Conservation (phyloP, 2,888 invertebrate genomes). For the Gasteruption jaculator region DNA sequence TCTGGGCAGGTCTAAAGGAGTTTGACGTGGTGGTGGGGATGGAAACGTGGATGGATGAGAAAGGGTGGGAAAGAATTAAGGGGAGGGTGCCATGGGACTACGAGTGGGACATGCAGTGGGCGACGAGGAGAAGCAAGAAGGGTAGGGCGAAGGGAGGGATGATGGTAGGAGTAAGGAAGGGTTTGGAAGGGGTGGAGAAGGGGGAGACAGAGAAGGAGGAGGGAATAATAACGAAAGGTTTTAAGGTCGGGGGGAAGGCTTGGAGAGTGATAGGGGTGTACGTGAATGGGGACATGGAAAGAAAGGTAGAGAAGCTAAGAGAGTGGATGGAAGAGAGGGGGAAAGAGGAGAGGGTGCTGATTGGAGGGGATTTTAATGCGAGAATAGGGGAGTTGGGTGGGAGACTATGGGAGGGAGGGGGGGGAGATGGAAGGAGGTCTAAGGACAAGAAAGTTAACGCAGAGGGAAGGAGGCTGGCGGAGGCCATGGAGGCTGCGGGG, state of each 20-base stretch:
- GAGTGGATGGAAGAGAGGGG: constrained; percentile 4
- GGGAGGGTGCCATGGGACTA: constrained; percentile 1
- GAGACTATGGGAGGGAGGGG: neutral
- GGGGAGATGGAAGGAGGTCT: constrained; percentile 5
- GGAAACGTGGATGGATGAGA: constrained; percentile 11
- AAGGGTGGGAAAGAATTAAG: constrained; percentile 2
- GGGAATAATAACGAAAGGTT: neutral
- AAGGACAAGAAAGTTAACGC: constrained; percentile 4
- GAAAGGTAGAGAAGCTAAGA: neutral
- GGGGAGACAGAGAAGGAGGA: constrained; percentile 1
- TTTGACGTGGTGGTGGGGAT: constrained; percentile 1
- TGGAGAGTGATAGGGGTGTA: constrained; percentile 5
- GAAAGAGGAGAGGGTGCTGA: constrained; percentile 1
- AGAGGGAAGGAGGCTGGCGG: constrained; percentile 4
- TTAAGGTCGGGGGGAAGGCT: neutral
- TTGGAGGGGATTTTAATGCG: constrained; percentile 9
- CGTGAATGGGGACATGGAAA: neutral
- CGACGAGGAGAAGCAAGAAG: constrained; percentile 8
- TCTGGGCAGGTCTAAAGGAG: constrained; percentile 2
- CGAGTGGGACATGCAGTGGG: constrained; percentile 5
- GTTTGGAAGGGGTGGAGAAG: neutral
- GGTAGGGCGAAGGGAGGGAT: constrained; percentile 10
- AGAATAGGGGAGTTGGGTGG: neutral
- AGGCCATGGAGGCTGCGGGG: neutral
- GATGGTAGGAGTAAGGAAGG: constrained; percentile 5